phyloP scores from a whole-genome alignment of 2,113 vertebrate genomes.

The Phaethon lepturus region DNA sequence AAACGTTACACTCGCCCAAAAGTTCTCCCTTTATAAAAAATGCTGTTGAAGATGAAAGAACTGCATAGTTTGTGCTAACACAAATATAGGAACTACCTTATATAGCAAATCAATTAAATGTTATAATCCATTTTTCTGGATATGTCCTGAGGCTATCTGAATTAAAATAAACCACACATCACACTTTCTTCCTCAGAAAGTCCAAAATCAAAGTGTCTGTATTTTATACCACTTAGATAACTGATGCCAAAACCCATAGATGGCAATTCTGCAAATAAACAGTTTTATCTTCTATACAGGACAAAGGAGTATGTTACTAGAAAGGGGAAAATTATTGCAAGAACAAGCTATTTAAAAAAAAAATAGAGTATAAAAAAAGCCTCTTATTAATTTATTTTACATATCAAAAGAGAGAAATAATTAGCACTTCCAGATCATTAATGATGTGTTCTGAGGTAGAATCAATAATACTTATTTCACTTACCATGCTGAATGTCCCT shows the following conservation, averaged over 20 bases:
- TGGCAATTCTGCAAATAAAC: not conserved
- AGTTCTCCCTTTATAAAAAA: not conserved
- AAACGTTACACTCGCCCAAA: not conserved
- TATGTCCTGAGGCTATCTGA: not conserved
- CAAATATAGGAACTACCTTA: constrained; percentile 17
- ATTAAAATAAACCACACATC: not conserved
- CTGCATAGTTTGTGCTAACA: not conserved
- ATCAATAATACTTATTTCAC: constrained; percentile 41
- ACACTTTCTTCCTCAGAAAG: not conserved
- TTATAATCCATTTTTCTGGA: not conserved
- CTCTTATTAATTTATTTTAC: not conserved
- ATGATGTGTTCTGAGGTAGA: not conserved
- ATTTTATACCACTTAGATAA: not conserved
- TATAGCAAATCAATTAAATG: constrained; percentile 15
- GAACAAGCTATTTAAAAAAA: not conserved
- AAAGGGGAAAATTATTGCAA: not conserved
- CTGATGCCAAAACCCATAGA: not conserved
- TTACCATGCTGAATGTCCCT: constrained; percentile 96
- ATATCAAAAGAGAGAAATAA: not conserved
- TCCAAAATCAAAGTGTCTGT: not conserved
- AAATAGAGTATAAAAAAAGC: not conserved
- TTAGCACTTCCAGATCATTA: not conserved
- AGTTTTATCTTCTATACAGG: not conserved
- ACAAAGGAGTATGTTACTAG: not conserved
- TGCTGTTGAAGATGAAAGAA: constrained; percentile 1